Evolutionary conservation across 2,888 invertebrate species (phyloP).

Genomic region (Fabriciana adippe): DNA sequence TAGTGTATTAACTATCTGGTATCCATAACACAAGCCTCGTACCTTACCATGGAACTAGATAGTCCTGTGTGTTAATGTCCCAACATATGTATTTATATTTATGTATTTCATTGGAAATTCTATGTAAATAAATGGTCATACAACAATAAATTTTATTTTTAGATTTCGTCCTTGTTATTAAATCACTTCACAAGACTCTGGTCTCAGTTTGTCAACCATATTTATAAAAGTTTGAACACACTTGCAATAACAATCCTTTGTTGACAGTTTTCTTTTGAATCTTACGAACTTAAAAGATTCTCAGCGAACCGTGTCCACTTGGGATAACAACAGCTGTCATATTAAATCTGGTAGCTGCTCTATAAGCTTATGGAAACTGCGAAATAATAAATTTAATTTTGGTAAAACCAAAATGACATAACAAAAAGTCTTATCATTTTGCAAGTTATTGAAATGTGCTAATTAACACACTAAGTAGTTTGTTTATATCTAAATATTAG

Average conservation of each 20-base stretch:
- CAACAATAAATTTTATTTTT: not conserved
- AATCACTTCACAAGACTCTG: slow-evolving; percentile 38
- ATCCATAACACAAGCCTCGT: no score
- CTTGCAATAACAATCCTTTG: slow-evolving; percentile 74
- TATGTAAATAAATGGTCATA: not conserved
- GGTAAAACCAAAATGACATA: no score
- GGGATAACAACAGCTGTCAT: slow-evolving; percentile 67
- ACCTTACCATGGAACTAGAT: no score
- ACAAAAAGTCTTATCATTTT: no score
- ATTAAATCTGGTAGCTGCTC: slow-evolving; percentile 12
- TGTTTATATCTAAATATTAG: no score
- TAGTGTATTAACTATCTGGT: no score
- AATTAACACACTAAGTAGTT: no score
- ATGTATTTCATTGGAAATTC: not conserved
- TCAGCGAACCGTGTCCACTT: slow-evolving; percentile 62
- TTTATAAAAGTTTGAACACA: slow-evolving; percentile 69
- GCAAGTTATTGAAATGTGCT: no score
- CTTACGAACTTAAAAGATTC: slow-evolving; percentile 74
- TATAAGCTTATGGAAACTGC: slow-evolving; percentile 7
- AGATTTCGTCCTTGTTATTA: not conserved
- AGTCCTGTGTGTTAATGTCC: no score
- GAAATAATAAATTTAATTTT: not conserved
- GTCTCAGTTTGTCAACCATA: slow-evolving; percentile 65
- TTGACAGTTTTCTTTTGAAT: slow-evolving; percentile 69
- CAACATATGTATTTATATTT: not conserved